phyloP scores from a whole-genome alignment of 2,888 invertebrate genomes.

The Lasiommata megera region DNA sequence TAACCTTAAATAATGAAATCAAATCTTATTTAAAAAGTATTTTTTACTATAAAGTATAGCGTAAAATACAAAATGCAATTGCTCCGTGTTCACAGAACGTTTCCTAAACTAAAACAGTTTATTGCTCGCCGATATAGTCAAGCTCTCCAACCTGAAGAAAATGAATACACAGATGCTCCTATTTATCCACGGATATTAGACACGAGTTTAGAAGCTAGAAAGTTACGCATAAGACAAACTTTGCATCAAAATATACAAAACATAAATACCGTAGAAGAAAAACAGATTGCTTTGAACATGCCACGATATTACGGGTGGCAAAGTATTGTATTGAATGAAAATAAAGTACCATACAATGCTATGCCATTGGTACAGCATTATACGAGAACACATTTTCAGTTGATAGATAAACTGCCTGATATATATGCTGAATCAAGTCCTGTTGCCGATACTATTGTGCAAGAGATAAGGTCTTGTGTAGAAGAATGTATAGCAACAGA shows the following conservation, averaged over 20 bases:
- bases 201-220: constrained; percentile 70
- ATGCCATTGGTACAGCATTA: constrained; percentile 86
- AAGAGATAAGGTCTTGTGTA: constrained; percentile 80
- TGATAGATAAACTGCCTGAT: constrained; percentile 81
- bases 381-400: constrained; percentile 88
- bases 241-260: constrained; percentile 83
- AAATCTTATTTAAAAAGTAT: too few species aligned
- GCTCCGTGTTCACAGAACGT: constrained; percentile 52
- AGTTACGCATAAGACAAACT: constrained; percentile 63
- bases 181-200: constrained; percentile 85
- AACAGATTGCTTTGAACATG: constrained; percentile 91
- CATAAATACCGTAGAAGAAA: constrained; percentile 90
- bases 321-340: constrained; percentile 82
- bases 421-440: constrained; percentile 74
- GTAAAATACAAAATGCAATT: constrained; percentile 57
- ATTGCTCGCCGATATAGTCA: constrained; percentile 50
- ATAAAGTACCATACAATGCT: constrained; percentile 83
- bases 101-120: constrained; percentile 55
- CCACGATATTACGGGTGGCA: constrained; percentile 90
- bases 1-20: neutral
- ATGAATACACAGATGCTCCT: constrained; percentile 67
- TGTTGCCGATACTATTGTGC: constrained; percentile 67
- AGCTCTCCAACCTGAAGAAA: constrained; percentile 50
- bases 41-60: neutral
- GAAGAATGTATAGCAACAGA: constrained; percentile 86